Evolutionary conservation across 2,113 vertebrate genomes (phyloP), one percentile per base, ranked within the genome.

Genomic region (Lophius piscatorius): DNA sequence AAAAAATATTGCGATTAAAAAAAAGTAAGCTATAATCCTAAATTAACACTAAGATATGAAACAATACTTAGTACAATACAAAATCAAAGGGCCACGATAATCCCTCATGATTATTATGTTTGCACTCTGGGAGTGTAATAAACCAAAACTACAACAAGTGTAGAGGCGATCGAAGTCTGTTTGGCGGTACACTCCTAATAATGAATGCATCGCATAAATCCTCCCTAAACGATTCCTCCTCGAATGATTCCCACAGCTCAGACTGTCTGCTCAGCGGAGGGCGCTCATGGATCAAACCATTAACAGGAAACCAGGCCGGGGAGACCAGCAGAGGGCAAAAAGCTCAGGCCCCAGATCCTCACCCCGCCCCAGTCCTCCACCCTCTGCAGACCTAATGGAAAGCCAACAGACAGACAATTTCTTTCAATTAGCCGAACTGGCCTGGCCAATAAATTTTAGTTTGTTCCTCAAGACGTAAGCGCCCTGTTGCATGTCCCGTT

Each of bases 391-490:
- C 63, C 48, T 70, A 76, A 81, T 76, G 66, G 72, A 90, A 91
- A 81, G 63, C 80, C 80, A 91, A 86, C 81, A 90, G 91, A 91
- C 91, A 92, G 81, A 89, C 90, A 91, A 91, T 93, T 93, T 90
- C 92, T 93, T 93, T 92, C 90, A 93, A 91, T 93, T 93, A 93
- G 89, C 81, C 31, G 14, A 80, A 77, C 75, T 63, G 84, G 88
- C 80, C 76, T 60, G 74, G 80, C 87, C 89, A 88, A 93, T 92
- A 90, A 78, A 91, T 93, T 92, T 87, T 70, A 88, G 90, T 93
- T 92, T 91, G 89, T 89, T 81, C 80, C 81, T 78, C 63, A 73
- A 86, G 90, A 91, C 88, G 38, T 72, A 64, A 56, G 70, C 70
- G 85, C 89, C 88, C 88, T 88, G 89, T 90, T 88, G 89, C 77